Percentiles rank a stretch among this genome's conserved stretches.
Evolutionary conservation across 92 coral and sea anemone genomes (phyloP).

Genomic region (Meandrina meandrites): DNA sequence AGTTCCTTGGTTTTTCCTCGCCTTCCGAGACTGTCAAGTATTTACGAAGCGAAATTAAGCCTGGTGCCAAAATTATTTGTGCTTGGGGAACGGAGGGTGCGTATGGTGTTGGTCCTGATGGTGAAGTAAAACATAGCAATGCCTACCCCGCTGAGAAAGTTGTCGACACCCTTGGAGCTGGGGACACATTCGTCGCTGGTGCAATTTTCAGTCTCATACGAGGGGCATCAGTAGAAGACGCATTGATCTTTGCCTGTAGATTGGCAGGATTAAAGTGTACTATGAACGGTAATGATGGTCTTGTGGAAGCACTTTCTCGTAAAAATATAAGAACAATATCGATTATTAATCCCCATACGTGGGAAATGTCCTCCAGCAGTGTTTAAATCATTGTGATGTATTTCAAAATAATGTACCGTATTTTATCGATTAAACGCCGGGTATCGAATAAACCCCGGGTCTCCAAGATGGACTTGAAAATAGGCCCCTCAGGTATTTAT

Average conservation of each 20-base stretch:
- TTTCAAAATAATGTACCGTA: too few relatives aligned
- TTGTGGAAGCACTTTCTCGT: neutral
- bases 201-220: slow-evolving; percentile 56
- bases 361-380: neutral
- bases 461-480: too few relatives aligned
- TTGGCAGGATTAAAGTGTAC: slow-evolving; percentile 92
- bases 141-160: slow-evolving; percentile 72
- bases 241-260: slow-evolving; percentile 79
- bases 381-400: too few relatives aligned
- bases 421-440: too few relatives aligned
- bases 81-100: slow-evolving; percentile 92
- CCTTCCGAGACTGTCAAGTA: slow-evolving; percentile 70
- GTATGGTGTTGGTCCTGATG: slow-evolving; percentile 67
- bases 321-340: neutral
- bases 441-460: too few relatives aligned
- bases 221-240: slow-evolving; percentile 61
- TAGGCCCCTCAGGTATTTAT: too few relatives aligned
- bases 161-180: slow-evolving; percentile 91
- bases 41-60: slow-evolving; percentile 32
- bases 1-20: slow-evolving; percentile 61
- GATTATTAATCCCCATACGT: neutral
- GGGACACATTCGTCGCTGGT: slow-evolving; percentile 93
- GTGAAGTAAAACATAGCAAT: slow-evolving; percentile 57
- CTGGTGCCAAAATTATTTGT: slow-evolving; percentile 65
- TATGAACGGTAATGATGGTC: slow-evolving; percentile 76